These are phyloP conservation scores for Hylaea fasciaria DNA, from an alignment of 2,888 invertebrate species.

Conservation along the genomic window DNA sequence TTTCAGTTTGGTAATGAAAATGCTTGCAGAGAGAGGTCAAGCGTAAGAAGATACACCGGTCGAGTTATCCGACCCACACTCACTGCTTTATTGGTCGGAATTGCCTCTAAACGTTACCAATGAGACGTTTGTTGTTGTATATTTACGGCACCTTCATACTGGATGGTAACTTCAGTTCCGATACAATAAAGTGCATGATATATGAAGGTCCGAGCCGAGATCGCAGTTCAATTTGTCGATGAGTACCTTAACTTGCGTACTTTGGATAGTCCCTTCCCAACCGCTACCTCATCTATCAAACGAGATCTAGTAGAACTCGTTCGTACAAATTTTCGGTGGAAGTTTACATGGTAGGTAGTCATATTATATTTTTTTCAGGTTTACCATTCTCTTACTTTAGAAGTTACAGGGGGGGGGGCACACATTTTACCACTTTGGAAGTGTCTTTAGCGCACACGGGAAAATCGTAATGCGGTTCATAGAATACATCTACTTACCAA, in stretches of 20 bases:
- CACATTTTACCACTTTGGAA: no score
- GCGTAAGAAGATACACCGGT: constrained; percentile 54
- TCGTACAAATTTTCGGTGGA: no score
- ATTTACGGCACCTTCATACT: constrained; percentile 70
- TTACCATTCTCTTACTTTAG: no score
- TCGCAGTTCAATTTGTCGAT: constrained; percentile 19
- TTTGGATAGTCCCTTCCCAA: not conserved
- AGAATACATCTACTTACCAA: no score
- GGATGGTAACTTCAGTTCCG: constrained; percentile 61
- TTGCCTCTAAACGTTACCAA: constrained; percentile 83
- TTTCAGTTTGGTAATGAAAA: constrained; percentile 37
- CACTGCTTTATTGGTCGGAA: constrained; percentile 80
- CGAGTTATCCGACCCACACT: constrained; percentile 72
- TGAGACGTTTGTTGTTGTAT: constrained; percentile 79
- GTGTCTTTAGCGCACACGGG: no score
- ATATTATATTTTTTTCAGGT: no score
- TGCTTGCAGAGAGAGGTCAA: constrained; percentile 54
- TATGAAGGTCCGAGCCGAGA: constrained; percentile 56
- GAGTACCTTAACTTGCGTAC: constrained; percentile 18
- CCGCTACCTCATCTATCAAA: no score
- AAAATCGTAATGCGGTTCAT: no score
- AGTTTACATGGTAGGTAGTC: no score
- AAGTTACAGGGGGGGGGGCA: no score
- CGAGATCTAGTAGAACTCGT: no score
- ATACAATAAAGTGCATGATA: constrained; percentile 71